phyloP scores from a whole-genome alignment of 2,113 vertebrate genomes.

The Chloropsis hardwickii region DNA sequence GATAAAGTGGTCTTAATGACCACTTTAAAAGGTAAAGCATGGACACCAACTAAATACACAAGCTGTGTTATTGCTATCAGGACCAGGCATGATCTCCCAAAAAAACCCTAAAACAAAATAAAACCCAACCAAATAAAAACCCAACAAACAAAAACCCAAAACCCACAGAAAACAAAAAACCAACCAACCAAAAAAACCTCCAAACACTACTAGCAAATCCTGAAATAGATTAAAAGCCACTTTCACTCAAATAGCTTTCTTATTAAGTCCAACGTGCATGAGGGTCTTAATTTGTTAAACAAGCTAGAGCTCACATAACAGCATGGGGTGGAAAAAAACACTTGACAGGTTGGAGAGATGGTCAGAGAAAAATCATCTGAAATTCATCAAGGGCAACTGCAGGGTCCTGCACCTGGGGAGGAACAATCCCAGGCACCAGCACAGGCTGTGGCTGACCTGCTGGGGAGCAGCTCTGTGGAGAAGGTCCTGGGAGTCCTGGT shows the following conservation, averaged over 20 bases:
- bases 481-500: background rate
- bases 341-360: background rate
- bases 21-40: background rate
- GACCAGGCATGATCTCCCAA: background rate
- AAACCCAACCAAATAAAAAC: background rate
- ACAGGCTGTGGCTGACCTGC: background rate
- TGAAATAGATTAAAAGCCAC: background rate
- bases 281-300: background rate
- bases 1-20: background rate
- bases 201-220: background rate
- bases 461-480: background rate
- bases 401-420: background rate
- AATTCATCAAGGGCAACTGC: background rate
- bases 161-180: background rate
- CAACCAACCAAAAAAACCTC: accelerated
- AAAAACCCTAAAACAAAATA: background rate
- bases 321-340: background rate
- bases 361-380: accelerated
- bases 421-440: background rate
- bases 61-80: background rate
- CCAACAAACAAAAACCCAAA: background rate
- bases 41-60: background rate
- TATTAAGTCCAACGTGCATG: accelerated
- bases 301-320: background rate
- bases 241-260: background rate